Evolutionary conservation across 2,888 invertebrate genomes (phyloP).

Genomic region (Ryuthela nishihirai): DNA sequence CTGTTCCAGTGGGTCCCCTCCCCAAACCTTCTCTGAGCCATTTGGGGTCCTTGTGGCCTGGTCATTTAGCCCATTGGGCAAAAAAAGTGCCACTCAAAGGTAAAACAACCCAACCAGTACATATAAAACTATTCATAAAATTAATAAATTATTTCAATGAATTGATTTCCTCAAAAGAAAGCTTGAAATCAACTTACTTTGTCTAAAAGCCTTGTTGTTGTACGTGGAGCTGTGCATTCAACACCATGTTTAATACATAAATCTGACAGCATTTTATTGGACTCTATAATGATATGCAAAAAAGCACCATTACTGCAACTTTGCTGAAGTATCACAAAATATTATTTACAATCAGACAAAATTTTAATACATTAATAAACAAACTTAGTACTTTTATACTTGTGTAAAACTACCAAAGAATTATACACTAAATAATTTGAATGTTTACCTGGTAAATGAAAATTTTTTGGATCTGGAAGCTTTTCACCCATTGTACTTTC

Average conservation of each 20-base stretch:
- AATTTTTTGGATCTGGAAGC: slow-evolving; percentile 47
- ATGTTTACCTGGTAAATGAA: slow-evolving; percentile 46
- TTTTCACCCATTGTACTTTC: slow-evolving; percentile 66
- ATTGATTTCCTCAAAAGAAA: neutral
- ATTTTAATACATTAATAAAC: too few species aligned
- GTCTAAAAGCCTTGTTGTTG: slow-evolving; percentile 87
- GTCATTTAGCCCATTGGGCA: too few species aligned
- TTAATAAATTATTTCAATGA: neutral
- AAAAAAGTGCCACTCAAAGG: too few species aligned
- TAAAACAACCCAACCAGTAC: too few species aligned
- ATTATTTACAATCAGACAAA: too few species aligned
- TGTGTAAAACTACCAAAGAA: neutral
- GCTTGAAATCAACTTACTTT: slow-evolving; percentile 59
- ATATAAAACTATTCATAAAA: too few species aligned
- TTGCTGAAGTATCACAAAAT: too few species aligned
- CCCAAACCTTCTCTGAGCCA: too few species aligned
- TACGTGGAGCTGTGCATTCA: slow-evolving; percentile 92
- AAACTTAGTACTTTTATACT: neutral
- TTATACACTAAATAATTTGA: too few species aligned
- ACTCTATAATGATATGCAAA: slow-evolving; percentile 54
- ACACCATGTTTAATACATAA: slow-evolving; percentile 77
- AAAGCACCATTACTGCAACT: too few species aligned
- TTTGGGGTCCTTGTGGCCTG: too few species aligned
- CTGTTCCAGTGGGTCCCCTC: too few species aligned
- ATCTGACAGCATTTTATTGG: slow-evolving; percentile 71